Evolutionary conservation across 2,797 vertebrate genomes (phyloP), one percentile per base, ranked within the genome.

Genomic region (Synaphobranchus kaupii): DNA sequence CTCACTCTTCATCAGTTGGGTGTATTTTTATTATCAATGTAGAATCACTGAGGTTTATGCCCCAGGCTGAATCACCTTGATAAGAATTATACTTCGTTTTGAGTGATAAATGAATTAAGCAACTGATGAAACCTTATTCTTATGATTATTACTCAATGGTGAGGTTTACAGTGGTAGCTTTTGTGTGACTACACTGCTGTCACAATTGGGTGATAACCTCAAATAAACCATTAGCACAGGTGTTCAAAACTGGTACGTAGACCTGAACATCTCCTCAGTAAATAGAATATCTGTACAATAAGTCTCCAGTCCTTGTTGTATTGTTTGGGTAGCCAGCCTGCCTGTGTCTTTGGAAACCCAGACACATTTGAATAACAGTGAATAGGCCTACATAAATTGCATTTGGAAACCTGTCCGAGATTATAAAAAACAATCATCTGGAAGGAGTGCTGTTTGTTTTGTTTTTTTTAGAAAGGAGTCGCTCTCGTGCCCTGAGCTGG

Each of bases 271-370:
- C 31, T 73, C 13, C 34, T 73, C 31, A 34, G 4, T 34, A n/a
- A 68, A 10, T 28, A n/a, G 63, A 68, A 28, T 68, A 28, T 68
- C 58, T 60, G 58, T 60, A 22, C 0, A 6, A 52, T 52, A 6
- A 52, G 50, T 52, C 52, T 90, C 91, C 88, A 80, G 50, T 93
- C 94, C 94, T 94, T 95, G 94, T 93, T 94, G 88, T 44, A 28
- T 90, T 93, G 15, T 91, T 87, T 80, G 66, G 90, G 92, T 91
- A 66, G 84, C 92, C 91, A 71, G 84, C 92, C 91, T 86, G 90
- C 81, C 63, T 50, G 90, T 95, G 93, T 86, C 94, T 89, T 83
- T 93, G 91, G 92, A 92, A 93, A 94, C 56, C 56, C 88, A 6
- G 48, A 88, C 88, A 82, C 84, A 84, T 85, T 13, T 39, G 71